phyloP scores from a whole-genome alignment of 2,888 invertebrate species.

The Trichopria drosophilae region DNA sequence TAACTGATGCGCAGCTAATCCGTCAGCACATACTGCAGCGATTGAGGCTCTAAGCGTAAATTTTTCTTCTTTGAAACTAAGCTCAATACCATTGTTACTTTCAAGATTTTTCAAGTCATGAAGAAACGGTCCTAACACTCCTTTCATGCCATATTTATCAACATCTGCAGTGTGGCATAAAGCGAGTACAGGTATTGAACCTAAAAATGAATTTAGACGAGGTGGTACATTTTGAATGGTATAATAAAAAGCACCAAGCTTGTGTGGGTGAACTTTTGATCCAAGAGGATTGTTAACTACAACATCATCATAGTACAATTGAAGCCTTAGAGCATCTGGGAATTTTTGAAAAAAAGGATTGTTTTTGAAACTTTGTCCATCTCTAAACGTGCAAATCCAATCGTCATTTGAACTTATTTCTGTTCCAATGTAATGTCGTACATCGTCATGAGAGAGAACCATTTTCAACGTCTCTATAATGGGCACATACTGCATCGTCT shows the following conservation, averaged over 20 bases:
- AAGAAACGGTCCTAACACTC: constrained; percentile 19
- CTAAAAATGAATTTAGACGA: constrained; percentile 25
- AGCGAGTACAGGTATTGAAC: constrained; percentile 29
- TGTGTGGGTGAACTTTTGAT: constrained; percentile 29
- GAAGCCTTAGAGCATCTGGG: constrained; percentile 18
- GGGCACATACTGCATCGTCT: constrained; percentile 13
- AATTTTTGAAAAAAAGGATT: constrained; percentile 4
- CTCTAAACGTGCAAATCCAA: background rate
- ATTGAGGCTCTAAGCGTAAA: constrained; percentile 19
- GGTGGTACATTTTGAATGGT: constrained; percentile 32
- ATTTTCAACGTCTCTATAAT: constrained; percentile 13
- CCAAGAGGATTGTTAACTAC: constrained; percentile 33
- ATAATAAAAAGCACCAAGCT: constrained; percentile 34
- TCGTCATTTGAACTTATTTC: background rate
- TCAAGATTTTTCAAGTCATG: constrained; percentile 21
- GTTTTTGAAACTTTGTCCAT: constrained; percentile 6
- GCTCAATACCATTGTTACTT: constrained; percentile 7
- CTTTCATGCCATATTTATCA: constrained; percentile 24
- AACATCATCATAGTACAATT: constrained; percentile 35
- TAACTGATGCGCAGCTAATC: constrained; percentile 28
- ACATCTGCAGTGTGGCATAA: constrained; percentile 24
- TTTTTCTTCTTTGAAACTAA: background rate
- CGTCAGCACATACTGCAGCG: constrained; percentile 23
- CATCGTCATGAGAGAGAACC: constrained; percentile 11
- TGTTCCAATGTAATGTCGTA: constrained; percentile 2